A percentile compares a stretch with the other conserved stretches of the same genome.
Evolutionary conservation across 1,140 invertebrate genomes (phyloP).

Genomic region (Coenobita brevimanus): DNA sequence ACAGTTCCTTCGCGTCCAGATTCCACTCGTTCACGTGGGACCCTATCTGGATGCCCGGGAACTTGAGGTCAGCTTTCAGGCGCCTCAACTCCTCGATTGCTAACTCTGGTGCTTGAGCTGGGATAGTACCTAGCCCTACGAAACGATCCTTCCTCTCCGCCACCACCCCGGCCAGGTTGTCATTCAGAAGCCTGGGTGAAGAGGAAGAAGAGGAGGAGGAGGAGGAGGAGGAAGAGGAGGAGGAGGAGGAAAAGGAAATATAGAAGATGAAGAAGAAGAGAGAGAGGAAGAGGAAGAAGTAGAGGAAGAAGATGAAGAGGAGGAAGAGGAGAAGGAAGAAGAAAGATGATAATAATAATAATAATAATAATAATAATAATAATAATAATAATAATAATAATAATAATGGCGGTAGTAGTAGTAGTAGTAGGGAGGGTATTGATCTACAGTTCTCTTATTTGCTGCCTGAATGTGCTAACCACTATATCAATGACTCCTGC

Average conservation of each 20-base stretch:
- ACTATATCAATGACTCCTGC: too few relatives aligned
- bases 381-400: too few relatives aligned
- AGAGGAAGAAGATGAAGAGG: background rate
- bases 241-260: background rate
- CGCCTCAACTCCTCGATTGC: constrained; percentile 77
- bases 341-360: background rate
- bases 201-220: too few relatives aligned
- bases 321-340: background rate
- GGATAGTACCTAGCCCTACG: constrained; percentile 78
- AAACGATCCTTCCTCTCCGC: constrained; percentile 75
- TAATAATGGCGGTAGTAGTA: too few relatives aligned
- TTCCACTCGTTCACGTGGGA: constrained; percentile 80
- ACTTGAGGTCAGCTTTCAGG: constrained; percentile 75
- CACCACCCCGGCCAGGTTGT: constrained; percentile 76
- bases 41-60: constrained; percentile 78
- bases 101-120: constrained; percentile 77
- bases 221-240: background rate
- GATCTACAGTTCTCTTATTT: too few relatives aligned
- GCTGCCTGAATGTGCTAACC: too few relatives aligned
- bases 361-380: background rate
- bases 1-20: constrained; percentile 76
- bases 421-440: too few relatives aligned
- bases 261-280: too few relatives aligned
- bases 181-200: constrained; percentile 74
- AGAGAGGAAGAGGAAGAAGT: too few relatives aligned